Conservation (phyloP, 2,888 invertebrate species). For the Aphidoletes aphidimyza region DNA sequence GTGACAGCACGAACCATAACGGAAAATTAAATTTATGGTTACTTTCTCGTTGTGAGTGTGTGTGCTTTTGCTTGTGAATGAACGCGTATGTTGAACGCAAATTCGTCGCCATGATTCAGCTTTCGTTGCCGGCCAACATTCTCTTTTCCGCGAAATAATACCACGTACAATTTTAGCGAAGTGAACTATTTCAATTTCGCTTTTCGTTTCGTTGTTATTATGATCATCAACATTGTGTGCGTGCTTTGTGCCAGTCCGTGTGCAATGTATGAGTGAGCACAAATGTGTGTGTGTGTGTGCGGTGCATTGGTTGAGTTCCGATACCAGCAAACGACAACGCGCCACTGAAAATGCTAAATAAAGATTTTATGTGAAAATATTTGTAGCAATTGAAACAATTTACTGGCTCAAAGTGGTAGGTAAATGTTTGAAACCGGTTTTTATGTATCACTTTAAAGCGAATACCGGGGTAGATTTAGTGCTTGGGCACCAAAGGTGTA, state of each 20-base stretch:
- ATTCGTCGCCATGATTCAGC: not conserved
- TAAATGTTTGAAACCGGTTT: constrained; percentile 24
- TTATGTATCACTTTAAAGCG: not conserved
- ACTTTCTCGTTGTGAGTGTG: not conserved
- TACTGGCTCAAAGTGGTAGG: constrained; percentile 44
- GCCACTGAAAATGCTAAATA: constrained; percentile 20
- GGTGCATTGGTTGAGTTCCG: too few species aligned
- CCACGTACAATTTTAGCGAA: too few species aligned
- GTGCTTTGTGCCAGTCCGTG: too few species aligned
- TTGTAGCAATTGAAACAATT: constrained; percentile 53
- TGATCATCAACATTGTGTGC: constrained; percentile 22
- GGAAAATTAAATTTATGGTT: constrained; percentile 52
- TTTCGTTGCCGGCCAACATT: too few species aligned
- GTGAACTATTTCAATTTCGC: constrained; percentile 28
- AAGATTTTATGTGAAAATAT: constrained; percentile 52
- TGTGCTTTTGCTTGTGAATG: not conserved
- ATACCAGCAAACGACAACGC: not conserved
- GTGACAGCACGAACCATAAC: constrained; percentile 52
- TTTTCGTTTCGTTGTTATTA: constrained; percentile 4
- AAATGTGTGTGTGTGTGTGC: not conserved
- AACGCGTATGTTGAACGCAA: constrained; percentile 11
- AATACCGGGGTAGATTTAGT: constrained; percentile 18
- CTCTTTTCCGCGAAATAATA: too few species aligned
- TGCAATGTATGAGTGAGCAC: too few species aligned
- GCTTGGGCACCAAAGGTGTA: constrained; percentile 37